phyloP scores from a whole-genome alignment of 1,140 invertebrate genomes.

The Papilio machaon region DNA sequence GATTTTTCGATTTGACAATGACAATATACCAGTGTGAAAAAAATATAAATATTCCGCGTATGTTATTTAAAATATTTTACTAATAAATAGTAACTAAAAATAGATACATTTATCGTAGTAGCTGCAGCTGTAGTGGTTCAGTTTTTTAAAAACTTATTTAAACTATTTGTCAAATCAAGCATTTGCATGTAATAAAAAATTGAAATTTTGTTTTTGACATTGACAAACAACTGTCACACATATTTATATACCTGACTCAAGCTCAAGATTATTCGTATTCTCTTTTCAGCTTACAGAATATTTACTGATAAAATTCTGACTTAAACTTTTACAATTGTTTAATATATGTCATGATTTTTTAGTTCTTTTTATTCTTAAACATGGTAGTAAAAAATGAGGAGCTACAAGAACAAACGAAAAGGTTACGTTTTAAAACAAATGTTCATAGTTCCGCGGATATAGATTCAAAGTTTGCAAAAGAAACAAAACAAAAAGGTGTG shows the following conservation, averaged over 20 bases:
- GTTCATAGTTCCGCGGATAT: slow-evolving; percentile 60
- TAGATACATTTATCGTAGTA: neutral
- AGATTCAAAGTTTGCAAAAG: slow-evolving; percentile 65
- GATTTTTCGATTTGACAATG: neutral
- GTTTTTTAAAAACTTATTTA: neutral
- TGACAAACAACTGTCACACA: neutral
- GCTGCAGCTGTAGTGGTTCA: neutral
- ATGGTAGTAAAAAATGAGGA: slow-evolving; percentile 73
- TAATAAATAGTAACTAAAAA: no score
- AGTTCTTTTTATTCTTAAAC: slow-evolving; percentile 2
- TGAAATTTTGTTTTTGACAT: neutral
- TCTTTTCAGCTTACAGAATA: neutral
- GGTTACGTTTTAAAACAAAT: slow-evolving; percentile 74
- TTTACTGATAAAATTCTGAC: slow-evolving; percentile 28
- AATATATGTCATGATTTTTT: slow-evolving; percentile 19
- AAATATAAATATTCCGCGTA: no score
- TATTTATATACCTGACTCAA: slow-evolving; percentile 5
- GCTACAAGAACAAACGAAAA: slow-evolving; percentile 69
- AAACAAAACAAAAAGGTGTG: slow-evolving; percentile 52
- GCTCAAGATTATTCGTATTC: slow-evolving; percentile 3
- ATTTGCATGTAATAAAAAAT: neutral
- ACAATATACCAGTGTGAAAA: no score
- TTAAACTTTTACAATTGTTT: slow-evolving; percentile 19
- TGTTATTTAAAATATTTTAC: no score
- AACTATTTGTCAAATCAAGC: neutral